Evolutionary conservation across 2,888 invertebrate genomes (phyloP).

Genomic region (Drosophila demipolita): DNA sequence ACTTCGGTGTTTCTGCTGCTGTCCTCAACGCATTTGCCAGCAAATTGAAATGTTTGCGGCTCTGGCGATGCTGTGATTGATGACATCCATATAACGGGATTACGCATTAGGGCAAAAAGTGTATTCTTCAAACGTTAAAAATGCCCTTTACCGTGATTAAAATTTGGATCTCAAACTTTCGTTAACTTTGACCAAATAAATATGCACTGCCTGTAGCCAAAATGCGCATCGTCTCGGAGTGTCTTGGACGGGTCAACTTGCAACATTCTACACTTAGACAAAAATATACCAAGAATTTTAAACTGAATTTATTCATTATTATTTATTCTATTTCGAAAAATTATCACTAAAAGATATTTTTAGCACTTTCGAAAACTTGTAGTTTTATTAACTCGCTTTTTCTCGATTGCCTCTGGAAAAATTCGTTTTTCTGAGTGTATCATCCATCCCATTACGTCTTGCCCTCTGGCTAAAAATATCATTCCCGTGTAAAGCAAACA

Average conservation of each 20-base stretch:
- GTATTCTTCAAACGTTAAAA: not conserved
- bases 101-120: slow-evolving; percentile 10
- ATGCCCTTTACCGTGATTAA: slow-evolving; percentile 9
- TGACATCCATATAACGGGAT: slow-evolving; percentile 20
- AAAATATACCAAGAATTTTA: not conserved
- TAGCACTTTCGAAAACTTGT: not conserved
- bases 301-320: too few relatives aligned
- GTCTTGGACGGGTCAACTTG: slow-evolving; percentile 6
- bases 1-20: slow-evolving; percentile 5
- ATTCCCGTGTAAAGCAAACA: slow-evolving; percentile 30
- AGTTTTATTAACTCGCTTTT: not conserved
- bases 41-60: slow-evolving; percentile 72
- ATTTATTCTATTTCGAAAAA: not conserved
- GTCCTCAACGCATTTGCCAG: slow-evolving; percentile 67
- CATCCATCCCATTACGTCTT: not conserved
- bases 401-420: not conserved
- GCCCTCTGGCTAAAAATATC: slow-evolving; percentile 19
- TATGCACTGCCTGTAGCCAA: slow-evolving; percentile 12
- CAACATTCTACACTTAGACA: not conserved
- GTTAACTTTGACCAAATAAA: not conserved
- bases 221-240: not conserved
- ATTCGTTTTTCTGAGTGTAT: not conserved
- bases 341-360: not conserved
- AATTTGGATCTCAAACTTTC: not conserved
- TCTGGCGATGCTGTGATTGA: slow-evolving; percentile 48